These are phyloP conservation scores for Saguinus oedipus DNA, from an alignment of 2,797 vertebrate genomes.

Conservation along the genomic window DNA sequence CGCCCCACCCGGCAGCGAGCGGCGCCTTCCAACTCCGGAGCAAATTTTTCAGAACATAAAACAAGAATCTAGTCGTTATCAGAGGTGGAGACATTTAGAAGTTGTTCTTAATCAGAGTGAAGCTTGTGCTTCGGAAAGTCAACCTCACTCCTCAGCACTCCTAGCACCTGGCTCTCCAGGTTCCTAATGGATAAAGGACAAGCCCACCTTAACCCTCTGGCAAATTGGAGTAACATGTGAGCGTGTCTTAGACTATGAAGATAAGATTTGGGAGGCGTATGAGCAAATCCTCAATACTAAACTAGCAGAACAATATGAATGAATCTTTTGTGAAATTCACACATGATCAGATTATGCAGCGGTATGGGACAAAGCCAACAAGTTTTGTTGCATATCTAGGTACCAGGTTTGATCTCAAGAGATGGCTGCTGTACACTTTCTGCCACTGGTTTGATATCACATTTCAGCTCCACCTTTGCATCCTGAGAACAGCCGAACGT, in stretches of 20 bases:
- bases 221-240: conserved; percentile 94
- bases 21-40: conserved; percentile 91
- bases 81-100: conserved; percentile 94
- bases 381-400: neutral
- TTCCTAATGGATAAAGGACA: conserved; percentile 87
- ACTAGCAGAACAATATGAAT: conserved; percentile 85
- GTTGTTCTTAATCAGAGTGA: conserved; percentile 92
- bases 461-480: neutral
- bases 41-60: conserved; percentile 96
- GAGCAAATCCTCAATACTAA: conserved; percentile 96
- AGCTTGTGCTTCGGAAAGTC: conserved; percentile 87
- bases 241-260: conserved; percentile 94
- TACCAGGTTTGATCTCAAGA: neutral
- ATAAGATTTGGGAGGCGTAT: conserved; percentile 94
- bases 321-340: neutral
- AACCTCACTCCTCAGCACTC: conserved; percentile 87
- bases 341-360: neutral
- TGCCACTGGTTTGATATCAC: neutral
- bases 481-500: neutral
- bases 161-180: conserved; percentile 89
- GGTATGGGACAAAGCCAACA: neutral
- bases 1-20: conserved; percentile 74
- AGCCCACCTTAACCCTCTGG: conserved; percentile 92
- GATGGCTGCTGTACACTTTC: neutral
- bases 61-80: conserved; percentile 94